A percentile compares a stretch with the other conserved stretches of the same genome.
phyloP scores from a whole-genome alignment of 2,113 vertebrate genomes.

The Oophaga pumilio region DNA sequence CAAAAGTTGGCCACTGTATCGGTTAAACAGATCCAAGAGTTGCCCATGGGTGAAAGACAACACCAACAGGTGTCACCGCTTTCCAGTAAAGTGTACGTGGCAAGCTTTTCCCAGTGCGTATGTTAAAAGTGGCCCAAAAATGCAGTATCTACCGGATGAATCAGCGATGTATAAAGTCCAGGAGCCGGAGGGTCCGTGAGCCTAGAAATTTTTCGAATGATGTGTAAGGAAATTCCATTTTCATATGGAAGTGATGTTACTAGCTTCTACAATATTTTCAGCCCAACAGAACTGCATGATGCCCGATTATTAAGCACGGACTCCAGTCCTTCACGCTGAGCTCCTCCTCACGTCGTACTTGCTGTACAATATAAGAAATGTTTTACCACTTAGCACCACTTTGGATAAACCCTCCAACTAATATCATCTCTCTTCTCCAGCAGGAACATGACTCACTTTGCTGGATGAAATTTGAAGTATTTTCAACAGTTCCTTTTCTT shows the following conservation, averaged over 20 bases:
- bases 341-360: neutral
- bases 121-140: no score
- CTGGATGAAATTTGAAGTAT: slow-evolving; percentile 37
- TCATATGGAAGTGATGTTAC: neutral
- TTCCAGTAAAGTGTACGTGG: no score
- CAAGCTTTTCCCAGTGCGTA: no score
- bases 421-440: slow-evolving; percentile 1
- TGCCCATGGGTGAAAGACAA: no score
- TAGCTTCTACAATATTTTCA: neutral
- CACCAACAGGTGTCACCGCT: no score
- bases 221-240: neutral
- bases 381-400: neutral
- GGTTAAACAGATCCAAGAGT: no score
- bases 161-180: neutral
- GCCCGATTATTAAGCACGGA: neutral
- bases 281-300: neutral
- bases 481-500: slow-evolving; percentile 32
- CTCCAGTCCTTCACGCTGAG: neutral
- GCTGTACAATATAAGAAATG: neutral
- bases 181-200: neutral
- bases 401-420: slow-evolving; percentile 10
- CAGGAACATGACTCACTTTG: slow-evolving; percentile 18
- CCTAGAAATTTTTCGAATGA: neutral
- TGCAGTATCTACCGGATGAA: neutral
- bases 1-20: no score